phyloP scores from a whole-genome alignment of 2,113 vertebrate genomes.

The Gobio gobio region DNA sequence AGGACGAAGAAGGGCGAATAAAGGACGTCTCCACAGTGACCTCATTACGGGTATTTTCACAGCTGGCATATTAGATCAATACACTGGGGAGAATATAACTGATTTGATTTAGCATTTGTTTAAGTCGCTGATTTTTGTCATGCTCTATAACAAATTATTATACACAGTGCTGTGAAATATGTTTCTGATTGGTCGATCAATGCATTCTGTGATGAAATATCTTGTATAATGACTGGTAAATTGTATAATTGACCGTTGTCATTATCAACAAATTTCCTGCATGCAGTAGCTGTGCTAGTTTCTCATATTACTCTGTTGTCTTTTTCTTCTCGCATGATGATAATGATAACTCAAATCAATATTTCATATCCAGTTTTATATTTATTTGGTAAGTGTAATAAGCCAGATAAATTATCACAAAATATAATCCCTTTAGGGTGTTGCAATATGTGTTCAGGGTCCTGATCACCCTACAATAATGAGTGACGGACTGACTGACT shows the following conservation, averaged over 20 bases:
- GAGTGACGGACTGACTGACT: neutral
- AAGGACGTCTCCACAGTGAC: slow-evolving; percentile 95
- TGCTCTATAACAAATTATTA: neutral
- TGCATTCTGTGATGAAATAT: neutral
- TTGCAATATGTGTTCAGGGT: neutral
- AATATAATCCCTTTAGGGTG: neutral
- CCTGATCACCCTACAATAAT: neutral
- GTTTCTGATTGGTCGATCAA: neutral
- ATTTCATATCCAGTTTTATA: neutral
- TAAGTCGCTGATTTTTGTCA: neutral
- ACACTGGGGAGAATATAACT: neutral
- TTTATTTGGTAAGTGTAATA: neutral
- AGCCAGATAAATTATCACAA: neutral
- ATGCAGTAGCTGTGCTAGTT: neutral
- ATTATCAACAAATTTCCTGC: neutral
- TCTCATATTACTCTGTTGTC: slow-evolving; percentile 15
- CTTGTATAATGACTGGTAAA: neutral
- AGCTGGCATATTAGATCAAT: neutral
- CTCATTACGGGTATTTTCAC: slow-evolving; percentile 73
- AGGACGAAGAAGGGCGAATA: slow-evolving; percentile 94
- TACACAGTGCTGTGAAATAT: neutral
- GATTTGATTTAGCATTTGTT: neutral
- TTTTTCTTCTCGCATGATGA: neutral
- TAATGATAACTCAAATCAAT: neutral
- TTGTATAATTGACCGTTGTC: neutral